Conservation (phyloP, 2,797 vertebrate species). For the Aplochiton taeniatus region DNA sequence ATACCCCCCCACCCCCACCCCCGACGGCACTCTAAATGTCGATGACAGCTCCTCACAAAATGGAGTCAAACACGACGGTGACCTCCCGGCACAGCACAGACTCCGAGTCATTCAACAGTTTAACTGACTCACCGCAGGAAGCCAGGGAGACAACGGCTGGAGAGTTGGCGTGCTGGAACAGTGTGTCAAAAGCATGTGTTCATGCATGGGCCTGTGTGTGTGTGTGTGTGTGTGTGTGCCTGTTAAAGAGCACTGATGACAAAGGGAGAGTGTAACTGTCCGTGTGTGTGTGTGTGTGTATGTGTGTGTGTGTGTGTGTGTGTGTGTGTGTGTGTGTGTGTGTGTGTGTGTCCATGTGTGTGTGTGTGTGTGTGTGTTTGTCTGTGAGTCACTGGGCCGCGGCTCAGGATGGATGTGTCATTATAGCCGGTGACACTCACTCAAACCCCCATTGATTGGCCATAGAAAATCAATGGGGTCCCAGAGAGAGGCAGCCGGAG, state of each 20-base stretch:
- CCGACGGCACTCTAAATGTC: slow-evolving; percentile 2
- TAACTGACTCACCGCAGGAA: slow-evolving; percentile 29
- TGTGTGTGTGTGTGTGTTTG: slow-evolving; percentile 48
- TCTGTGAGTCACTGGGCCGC: slow-evolving; percentile 27
- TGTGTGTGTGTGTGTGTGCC: slow-evolving; percentile 7
- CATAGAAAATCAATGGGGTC: slow-evolving; percentile 30
- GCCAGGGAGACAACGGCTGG: too few relatives aligned
- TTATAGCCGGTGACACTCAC: slow-evolving; percentile 71
- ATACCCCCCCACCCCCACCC: too few relatives aligned
- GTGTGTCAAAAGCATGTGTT: not conserved
- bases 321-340: not conserved
- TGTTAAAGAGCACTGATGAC: not conserved
- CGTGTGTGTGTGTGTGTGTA: not conserved
- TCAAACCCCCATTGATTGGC: slow-evolving; percentile 73
- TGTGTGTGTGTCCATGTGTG: slow-evolving; percentile 26
- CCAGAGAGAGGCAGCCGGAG: not conserved
- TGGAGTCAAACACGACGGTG: slow-evolving; percentile 42
- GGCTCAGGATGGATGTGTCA: slow-evolving; percentile 68
- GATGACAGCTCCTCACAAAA: slow-evolving; percentile 25
- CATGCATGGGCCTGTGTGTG: slow-evolving; percentile 27
- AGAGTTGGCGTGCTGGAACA: too few relatives aligned
- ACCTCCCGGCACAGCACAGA: slow-evolving; percentile 45
- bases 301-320: not conserved
- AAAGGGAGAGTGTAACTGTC: not conserved
- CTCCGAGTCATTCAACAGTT: slow-evolving; percentile 37